Evolutionary conservation across 2,113 vertebrate genomes (phyloP).

Genomic region (Rhea americana): DNA sequence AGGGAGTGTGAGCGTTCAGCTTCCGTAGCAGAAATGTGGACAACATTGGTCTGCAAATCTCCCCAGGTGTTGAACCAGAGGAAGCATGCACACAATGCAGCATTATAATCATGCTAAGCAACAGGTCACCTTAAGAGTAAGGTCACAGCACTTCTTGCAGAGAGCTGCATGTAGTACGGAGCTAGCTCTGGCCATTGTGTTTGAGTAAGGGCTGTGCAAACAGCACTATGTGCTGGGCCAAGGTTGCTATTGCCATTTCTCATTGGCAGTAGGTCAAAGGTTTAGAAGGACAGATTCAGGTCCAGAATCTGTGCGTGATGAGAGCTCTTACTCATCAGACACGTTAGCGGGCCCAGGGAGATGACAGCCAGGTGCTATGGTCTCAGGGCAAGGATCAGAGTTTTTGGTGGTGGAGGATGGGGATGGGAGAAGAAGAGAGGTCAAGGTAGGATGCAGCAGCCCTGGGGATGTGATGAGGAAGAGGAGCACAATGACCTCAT

Average conservation of each 20-base stretch:
- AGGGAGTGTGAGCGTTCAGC: not conserved
- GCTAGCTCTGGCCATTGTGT: not conserved
- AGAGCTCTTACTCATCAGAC: not conserved
- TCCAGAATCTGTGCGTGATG: constrained; percentile 54
- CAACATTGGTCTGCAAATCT: not conserved
- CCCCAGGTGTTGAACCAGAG: accelerated
- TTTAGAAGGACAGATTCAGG: constrained; percentile 2
- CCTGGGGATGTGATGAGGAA: not conserved
- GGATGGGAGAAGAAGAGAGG: not conserved
- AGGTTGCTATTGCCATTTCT: not conserved
- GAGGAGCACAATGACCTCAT: accelerated
- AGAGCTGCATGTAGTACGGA: accelerated
- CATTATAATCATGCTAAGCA: not conserved
- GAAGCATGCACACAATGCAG: not conserved
- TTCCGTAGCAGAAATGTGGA: accelerated
- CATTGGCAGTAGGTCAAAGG: not conserved
- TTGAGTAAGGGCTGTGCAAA: constrained; percentile 63
- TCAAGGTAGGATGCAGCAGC: not conserved
- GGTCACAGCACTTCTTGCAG: not conserved
- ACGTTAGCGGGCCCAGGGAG: not conserved
- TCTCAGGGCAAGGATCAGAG: not conserved
- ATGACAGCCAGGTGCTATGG: not conserved
- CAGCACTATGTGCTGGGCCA: not conserved
- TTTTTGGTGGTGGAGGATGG: not conserved
- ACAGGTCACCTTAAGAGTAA: not conserved